Evolutionary conservation across 2,888 invertebrate species (phyloP).

Genomic region (Elegia similella): DNA sequence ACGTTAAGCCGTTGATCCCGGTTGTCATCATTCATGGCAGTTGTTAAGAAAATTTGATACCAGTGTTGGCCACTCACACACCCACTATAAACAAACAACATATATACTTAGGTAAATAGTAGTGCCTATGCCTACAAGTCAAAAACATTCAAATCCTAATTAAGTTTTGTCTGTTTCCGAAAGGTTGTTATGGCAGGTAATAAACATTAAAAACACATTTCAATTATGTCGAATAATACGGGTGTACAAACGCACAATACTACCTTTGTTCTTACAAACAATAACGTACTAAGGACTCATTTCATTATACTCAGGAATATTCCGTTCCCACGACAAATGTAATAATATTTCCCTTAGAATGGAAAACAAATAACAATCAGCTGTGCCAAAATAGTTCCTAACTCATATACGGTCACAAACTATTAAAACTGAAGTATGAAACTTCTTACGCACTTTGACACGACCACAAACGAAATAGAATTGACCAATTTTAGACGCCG

Average conservation of each 20-base stretch:
- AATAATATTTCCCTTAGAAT: constrained; percentile 23
- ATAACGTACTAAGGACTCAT: constrained; percentile 28
- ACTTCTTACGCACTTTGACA: not conserved
- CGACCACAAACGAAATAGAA: constrained; percentile 15
- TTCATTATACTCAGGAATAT: constrained; percentile 23
- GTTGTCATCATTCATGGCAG: no score
- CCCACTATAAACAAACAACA: no score
- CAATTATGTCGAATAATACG: constrained; percentile 24
- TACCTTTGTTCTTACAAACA: constrained; percentile 35
- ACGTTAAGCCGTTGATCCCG: no score
- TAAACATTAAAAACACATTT: constrained; percentile 31
- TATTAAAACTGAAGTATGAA: not conserved
- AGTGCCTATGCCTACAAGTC: not conserved
- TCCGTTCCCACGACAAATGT: constrained; percentile 24
- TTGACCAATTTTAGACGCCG: constrained; percentile 2
- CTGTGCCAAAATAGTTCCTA: not conserved
- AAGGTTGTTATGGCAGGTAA: constrained; percentile 12
- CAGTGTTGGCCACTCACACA: no score
- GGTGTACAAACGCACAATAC: constrained; percentile 36
- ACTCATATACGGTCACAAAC: not conserved
- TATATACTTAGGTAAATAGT: not conserved
- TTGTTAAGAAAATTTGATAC: no score
- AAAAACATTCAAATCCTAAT: not conserved
- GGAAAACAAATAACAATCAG: constrained; percentile 19
- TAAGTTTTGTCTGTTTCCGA: not conserved